Percentiles rank a stretch among this genome's conserved stretches.
phyloP scores from a whole-genome alignment of 2,113 vertebrate species.

The Coryphaenoides rupestris region DNA sequence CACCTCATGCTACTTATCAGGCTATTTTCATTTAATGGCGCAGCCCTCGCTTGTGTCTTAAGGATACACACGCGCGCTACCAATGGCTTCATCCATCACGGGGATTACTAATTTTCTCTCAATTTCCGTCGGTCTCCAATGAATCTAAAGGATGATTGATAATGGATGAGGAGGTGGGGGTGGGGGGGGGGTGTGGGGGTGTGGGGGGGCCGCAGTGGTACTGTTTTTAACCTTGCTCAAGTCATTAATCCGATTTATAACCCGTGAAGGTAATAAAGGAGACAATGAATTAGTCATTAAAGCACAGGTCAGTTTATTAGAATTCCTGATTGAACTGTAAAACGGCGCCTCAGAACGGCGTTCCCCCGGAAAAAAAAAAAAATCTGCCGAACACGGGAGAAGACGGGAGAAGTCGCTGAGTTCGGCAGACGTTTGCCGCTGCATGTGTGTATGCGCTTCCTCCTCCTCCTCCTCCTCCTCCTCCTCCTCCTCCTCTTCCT shows the following conservation, averaged over 20 bases:
- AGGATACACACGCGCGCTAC: constrained; percentile 47
- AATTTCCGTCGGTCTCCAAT: constrained; percentile 70
- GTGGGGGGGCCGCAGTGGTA: constrained; percentile 60
- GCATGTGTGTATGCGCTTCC: constrained; percentile 23
- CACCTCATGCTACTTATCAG: constrained; percentile 32
- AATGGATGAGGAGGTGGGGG: constrained; percentile 64
- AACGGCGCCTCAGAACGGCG: constrained; percentile 58
- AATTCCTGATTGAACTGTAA: constrained; percentile 78
- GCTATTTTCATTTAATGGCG: constrained; percentile 42
- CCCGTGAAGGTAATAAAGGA: constrained; percentile 76
- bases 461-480: too few species aligned
- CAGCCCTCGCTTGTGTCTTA: constrained; percentile 43
- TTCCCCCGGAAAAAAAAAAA: constrained; percentile 49
- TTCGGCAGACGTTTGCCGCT: constrained; percentile 34
- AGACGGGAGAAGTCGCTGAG: constrained; percentile 38
- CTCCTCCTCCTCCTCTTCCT: too few species aligned
- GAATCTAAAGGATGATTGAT: constrained; percentile 78
- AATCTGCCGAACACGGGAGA: constrained; percentile 40
- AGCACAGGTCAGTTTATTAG: constrained; percentile 77
- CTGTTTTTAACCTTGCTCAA: constrained; percentile 80
- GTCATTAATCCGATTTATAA: constrained; percentile 79
- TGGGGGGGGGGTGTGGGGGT: too few species aligned
- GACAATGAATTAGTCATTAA: constrained; percentile 80
- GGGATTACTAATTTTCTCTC: constrained; percentile 72
- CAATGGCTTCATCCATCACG: constrained; percentile 68